phyloP scores from a whole-genome alignment of 2,797 vertebrate genomes.

The Erpetoichthys calabaricus region DNA sequence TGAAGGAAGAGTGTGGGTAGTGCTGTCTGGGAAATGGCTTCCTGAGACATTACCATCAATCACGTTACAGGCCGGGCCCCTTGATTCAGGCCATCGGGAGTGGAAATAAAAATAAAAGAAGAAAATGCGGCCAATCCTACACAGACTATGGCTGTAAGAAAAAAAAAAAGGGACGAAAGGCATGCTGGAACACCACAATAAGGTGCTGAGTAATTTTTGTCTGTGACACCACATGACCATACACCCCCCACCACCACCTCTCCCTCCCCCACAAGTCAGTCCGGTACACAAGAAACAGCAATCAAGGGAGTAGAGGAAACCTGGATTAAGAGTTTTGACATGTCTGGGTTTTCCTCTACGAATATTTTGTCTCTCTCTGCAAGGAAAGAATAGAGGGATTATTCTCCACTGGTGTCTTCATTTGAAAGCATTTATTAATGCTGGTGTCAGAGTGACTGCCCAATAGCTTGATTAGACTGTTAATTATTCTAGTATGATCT shows the following conservation, averaged over 20 bases:
- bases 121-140: constrained; percentile 13
- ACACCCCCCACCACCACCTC: no score
- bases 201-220: not conserved
- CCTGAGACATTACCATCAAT: constrained; percentile 66
- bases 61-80: constrained; percentile 45
- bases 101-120: constrained; percentile 11
- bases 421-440: constrained; percentile 40
- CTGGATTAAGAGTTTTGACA: constrained; percentile 17
- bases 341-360: constrained; percentile 25
- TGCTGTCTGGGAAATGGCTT: constrained; percentile 61
- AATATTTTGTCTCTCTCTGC: constrained; percentile 21
- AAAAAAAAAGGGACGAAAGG: constrained; percentile 24
- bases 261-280: not conserved
- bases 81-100: constrained; percentile 33
- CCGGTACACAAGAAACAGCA: constrained; percentile 8
- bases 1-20: constrained; percentile 42
- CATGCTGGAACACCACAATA: constrained; percentile 4
- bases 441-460: constrained; percentile 47
- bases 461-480: constrained; percentile 62
- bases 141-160: constrained; percentile 1
- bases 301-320: constrained; percentile 16
- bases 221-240: constrained; percentile 1
- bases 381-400: constrained; percentile 21
- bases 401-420: constrained; percentile 24
- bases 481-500: constrained; percentile 57